Percentiles rank a stretch among this genome's conserved stretches.
These are phyloP conservation scores for Thyatira batis DNA, from an alignment of 2,888 invertebrate genomes.

Conservation along the genomic window DNA sequence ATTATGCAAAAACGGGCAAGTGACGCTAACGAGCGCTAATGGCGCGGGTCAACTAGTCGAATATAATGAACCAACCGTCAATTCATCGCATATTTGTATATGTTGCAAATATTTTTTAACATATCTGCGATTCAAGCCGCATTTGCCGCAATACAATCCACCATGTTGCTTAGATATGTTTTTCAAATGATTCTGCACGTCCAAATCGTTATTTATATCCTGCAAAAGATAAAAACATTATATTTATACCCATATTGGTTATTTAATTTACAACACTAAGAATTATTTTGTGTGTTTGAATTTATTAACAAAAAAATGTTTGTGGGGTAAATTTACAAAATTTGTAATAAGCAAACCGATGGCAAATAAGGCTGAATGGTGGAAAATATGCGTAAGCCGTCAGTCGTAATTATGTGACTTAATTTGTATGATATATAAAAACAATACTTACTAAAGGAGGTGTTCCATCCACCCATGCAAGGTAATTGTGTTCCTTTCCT, in stretches of 20 bases:
- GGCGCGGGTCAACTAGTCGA: not conserved
- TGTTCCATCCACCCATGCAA: conserved; percentile 56
- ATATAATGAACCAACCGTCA: not conserved
- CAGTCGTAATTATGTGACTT: too few relatives aligned
- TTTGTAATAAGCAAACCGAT: too few relatives aligned
- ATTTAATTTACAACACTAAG: too few relatives aligned
- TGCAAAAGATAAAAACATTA: conserved; percentile 4
- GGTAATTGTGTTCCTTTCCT: conserved; percentile 45
- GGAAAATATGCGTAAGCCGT: too few relatives aligned
- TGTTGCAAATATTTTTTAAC: conserved; percentile 26
- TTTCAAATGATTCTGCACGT: conserved; percentile 27
- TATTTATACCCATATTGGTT: too few relatives aligned
- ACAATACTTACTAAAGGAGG: conserved; percentile 61
- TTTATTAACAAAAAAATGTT: too few relatives aligned
- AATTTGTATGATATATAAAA: conserved; percentile 31
- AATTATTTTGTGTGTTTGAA: too few relatives aligned
- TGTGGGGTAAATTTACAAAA: too few relatives aligned
- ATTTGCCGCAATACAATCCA: conserved; percentile 37
- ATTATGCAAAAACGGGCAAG: too few relatives aligned
- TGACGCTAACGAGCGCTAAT: too few relatives aligned
- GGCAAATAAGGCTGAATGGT: too few relatives aligned
- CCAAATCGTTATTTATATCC: conserved; percentile 17
- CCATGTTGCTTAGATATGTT: conserved; percentile 25
- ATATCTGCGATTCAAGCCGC: conserved; percentile 34
- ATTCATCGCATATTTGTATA: conserved; percentile 1